Percentiles rank a stretch among this genome's conserved stretches.
Evolutionary conservation across 2,888 invertebrate genomes (phyloP).

Genomic region (Therioaphis trifolii): DNA sequence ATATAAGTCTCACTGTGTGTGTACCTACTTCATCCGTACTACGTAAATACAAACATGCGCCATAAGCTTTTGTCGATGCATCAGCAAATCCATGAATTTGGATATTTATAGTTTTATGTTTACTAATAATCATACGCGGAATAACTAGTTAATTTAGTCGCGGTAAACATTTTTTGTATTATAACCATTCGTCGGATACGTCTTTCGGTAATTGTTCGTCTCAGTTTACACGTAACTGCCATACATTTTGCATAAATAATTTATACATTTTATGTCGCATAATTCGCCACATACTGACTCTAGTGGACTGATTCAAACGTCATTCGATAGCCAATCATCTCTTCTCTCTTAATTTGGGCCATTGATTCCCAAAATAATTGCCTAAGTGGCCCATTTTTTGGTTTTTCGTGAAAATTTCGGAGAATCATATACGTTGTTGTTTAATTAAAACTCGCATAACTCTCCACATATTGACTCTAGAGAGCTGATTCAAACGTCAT

Average conservation of each 20-base stretch:
- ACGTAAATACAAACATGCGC: constrained; percentile 65
- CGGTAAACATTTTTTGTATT: constrained; percentile 57
- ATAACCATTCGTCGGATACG: constrained; percentile 60
- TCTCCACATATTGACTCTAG: too few species aligned
- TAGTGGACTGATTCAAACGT: too few species aligned
- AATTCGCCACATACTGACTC: too few species aligned
- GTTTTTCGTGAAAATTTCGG: too few species aligned
- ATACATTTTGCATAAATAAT: constrained; percentile 65
- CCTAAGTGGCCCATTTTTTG: too few species aligned
- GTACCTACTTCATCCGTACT: constrained; percentile 56
- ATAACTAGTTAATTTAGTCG: constrained; percentile 64
- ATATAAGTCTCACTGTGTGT: constrained; percentile 63
- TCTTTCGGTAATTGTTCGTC: constrained; percentile 63
- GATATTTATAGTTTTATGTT: neutral
- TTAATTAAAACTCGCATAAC: too few species aligned
- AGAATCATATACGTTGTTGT: too few species aligned
- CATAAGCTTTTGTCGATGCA: constrained; percentile 64
- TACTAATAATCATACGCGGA: constrained; percentile 46
- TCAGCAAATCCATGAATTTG: constrained; percentile 64
- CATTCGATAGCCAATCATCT: too few species aligned
- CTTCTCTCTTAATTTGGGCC: too few species aligned
- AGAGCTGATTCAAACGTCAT: too few species aligned
- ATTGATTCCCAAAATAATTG: too few species aligned
- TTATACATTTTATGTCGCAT: too few species aligned
- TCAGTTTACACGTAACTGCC: constrained; percentile 64